Evolutionary conservation across 2,113 vertebrate genomes (phyloP).

Genomic region (Passer domesticus): DNA sequence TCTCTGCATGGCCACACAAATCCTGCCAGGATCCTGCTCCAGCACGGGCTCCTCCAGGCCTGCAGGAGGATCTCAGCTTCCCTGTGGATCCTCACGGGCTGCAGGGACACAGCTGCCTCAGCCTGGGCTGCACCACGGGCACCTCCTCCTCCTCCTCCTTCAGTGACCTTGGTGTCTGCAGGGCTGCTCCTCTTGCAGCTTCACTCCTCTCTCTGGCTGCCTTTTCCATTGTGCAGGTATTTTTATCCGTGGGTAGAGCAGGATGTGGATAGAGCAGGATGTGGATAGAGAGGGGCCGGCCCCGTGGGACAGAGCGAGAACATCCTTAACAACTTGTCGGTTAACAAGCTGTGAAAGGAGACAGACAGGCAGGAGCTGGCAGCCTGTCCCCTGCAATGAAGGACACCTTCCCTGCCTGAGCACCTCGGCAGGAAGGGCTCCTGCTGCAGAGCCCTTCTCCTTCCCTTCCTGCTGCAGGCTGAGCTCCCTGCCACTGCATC

Average conservation of each 20-base stretch:
- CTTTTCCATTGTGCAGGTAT: not conserved
- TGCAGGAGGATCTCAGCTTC: not conserved
- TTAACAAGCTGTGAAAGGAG: not conserved
- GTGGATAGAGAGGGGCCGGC: not conserved
- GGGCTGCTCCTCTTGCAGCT: not conserved
- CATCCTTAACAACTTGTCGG: not conserved
- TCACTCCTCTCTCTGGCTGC: not conserved
- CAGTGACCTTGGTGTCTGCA: not conserved
- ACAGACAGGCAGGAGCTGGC: not conserved
- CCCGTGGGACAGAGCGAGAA: not conserved
- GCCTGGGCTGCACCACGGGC: not conserved
- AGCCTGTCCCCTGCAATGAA: not conserved
- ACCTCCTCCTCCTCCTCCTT: not conserved
- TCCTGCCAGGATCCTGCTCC: not conserved
- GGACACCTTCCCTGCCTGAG: not conserved
- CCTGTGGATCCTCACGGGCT: not conserved
- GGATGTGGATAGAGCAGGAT: not conserved
- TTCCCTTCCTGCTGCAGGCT: not conserved
- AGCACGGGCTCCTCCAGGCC: not conserved
- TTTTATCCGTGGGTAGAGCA: not conserved
- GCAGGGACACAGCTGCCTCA: not conserved
- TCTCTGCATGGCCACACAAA: not conserved
- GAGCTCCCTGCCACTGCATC: fast-evolving
- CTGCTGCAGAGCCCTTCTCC: not conserved
- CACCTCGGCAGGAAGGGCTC: not conserved